Evolutionary conservation across 2,113 vertebrate genomes (phyloP), one percentile per base, ranked within the genome.

Genomic region (Chroicocephalus ridibundus): DNA sequence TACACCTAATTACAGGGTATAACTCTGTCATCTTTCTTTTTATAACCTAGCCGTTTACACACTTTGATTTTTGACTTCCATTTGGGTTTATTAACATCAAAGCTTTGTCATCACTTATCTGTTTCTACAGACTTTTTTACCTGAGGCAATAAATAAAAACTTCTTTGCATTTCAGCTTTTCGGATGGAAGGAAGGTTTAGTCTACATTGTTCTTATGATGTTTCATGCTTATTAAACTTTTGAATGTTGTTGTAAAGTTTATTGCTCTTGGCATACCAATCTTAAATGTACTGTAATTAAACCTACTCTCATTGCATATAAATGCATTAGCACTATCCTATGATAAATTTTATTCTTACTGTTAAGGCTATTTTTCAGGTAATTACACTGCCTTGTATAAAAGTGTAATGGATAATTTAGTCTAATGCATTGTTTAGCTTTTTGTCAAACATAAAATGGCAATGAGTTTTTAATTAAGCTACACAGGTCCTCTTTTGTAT

Each of bases 51-150:
- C 94, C 93, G 65, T 97, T 98, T 98, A 98, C 94, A 98, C 97
- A 98, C 98, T 98, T 98, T 98, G 98, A 98, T 98, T 98, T 98
- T 96, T 97, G 54, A 98, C 98, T 98, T 98, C 98, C 98, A 98
- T 98, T 98, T 98, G 96, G 97, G 94, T 97, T 98, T 98, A 98
- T 98, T 98, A 98, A 98, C 98, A 98, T 98, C 98, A 98, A 98
- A 99, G 98, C 97, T 98, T 98, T 98, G 97, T 98, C 98, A 98
- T 98, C 97, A 97, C 96, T 98, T 98, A 98, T 90, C 97, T 98
- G 94, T 98, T 98, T 97, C 97, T 93, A 94, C 91, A 98, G 93
- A 98, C 94, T 97, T 98, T 97, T 98, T 96, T 52, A 98, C 98
- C 97, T 74, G 86, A 94, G 98, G 98, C 97, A 97, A 96, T 96